A percentile compares a stretch with the other conserved stretches of the same genome.
phyloP scores from a whole-genome alignment of 2,113 vertebrate species.

The Chlorodrepanis virens region DNA sequence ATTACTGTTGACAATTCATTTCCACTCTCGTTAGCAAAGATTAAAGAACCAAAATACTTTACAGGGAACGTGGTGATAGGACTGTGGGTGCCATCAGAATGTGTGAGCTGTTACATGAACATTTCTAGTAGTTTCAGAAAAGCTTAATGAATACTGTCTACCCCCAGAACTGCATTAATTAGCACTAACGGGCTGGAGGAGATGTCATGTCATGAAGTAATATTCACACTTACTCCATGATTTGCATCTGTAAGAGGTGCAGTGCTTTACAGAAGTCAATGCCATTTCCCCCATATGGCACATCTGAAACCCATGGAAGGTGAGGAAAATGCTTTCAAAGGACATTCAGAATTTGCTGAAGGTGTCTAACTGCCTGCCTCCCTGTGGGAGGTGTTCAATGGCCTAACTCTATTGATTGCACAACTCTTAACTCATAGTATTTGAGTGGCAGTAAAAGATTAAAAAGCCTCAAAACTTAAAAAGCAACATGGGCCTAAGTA shows the following conservation, averaged over 20 bases:
- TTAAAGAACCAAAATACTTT: conserved; percentile 23
- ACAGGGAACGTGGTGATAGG: not conserved
- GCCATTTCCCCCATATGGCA: not conserved
- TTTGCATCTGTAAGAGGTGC: not conserved
- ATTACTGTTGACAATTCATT: conserved; percentile 19
- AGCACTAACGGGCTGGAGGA: conserved; percentile 25
- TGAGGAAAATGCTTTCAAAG: not conserved
- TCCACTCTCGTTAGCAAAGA: not conserved
- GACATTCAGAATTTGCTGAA: not conserved
- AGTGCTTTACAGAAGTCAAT: not conserved
- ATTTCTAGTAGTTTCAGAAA: conserved; percentile 45
- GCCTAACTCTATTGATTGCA: not conserved
- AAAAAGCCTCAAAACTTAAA: not conserved
- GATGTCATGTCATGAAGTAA: not conserved
- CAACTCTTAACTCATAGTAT: not conserved
- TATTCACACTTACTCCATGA: conserved; percentile 29
- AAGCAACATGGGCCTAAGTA: not conserved
- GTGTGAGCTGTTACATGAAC: conserved; percentile 47
- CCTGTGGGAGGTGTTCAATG: not conserved
- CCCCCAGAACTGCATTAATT: conserved; percentile 46
- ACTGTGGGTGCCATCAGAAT: conserved; percentile 13
- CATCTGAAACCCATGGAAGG: not conserved
- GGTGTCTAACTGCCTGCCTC: not conserved
- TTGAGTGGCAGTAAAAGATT: not conserved
- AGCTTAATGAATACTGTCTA: conserved; percentile 53